Evolutionary conservation across 1,140 invertebrate genomes (phyloP), one percentile per base, ranked within the genome.

Genomic region (Globodera rostochiensis): DNA sequence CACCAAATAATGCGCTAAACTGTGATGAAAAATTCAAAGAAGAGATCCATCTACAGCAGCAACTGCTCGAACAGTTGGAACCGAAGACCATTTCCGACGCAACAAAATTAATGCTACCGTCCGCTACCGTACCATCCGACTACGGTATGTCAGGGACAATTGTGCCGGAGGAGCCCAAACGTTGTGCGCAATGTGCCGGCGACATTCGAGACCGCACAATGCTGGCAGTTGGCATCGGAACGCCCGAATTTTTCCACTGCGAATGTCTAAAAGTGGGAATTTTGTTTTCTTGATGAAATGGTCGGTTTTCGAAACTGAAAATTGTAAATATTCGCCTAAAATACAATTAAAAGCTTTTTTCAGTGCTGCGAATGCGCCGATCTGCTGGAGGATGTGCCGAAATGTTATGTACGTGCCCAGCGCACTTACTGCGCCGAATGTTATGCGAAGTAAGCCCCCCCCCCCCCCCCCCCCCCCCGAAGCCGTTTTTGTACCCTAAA

Each of bases 401-500:
- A 46, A 47, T 84, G 82, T 53, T 83, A 66, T 64, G 25, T 57
- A 19, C 53, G 76, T 11, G 57, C 45, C 4, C 69, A 83, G n/a
- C 47, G 36, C 7, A 50, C 84, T 36, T 83, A 25, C 49, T 83
- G 82, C n/a, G 8, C 1, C 13, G n/a, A 45, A 25, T 83, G 82
- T 69, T 83, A 83, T 83, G 46, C 64, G 21, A 74, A 84, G 79
- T 73, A 46, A 45, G 60, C 21, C 0, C 21, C 6, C 53, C n/a
- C 53, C n/a, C 5, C 0, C 53, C n/a, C n/a, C n/a, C n/a, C n/a
- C 21, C 3, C 53, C n/a, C 5, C 0, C 53, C n/a, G 9, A 74
- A 19, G 21, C 19, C 47, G 45, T 45, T 50, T 82, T 83, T 25
- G 50, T 15, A 60, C 74, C n/a, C 4, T 60, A 13, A 66, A 78